These are phyloP conservation scores for Hippopotamus amphibius DNA, from an alignment of 2,113 vertebrate species.

Conservation along the genomic window DNA sequence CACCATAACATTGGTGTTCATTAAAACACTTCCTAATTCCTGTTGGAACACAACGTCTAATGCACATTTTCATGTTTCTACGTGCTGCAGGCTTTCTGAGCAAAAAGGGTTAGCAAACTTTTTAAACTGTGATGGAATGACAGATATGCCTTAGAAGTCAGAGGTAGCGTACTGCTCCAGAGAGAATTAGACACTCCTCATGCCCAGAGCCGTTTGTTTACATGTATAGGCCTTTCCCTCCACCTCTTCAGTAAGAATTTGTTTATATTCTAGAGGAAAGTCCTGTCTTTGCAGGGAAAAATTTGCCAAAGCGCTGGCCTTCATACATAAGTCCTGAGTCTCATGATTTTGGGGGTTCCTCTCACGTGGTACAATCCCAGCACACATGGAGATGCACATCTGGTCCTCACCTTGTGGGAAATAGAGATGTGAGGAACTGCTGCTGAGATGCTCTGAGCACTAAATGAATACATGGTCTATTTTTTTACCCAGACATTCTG, in stretches of 20 bases:
- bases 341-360: background rate
- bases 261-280: background rate
- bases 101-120: background rate
- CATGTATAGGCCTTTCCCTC: background rate
- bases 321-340: background rate
- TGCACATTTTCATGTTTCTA: slow-evolving; percentile 13
- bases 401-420: background rate
- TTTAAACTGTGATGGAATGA: background rate
- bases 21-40: background rate
- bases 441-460: background rate
- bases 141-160: background rate
- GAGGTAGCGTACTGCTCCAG: background rate
- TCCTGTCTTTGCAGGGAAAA: background rate
- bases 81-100: background rate
- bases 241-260: background rate
- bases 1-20: background rate
- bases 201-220: background rate
- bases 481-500: background rate
- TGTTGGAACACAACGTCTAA: background rate
- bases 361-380: background rate
- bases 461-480: background rate
- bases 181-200: background rate
- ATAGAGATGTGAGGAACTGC: background rate
- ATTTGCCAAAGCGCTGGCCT: background rate
- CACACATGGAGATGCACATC: background rate